Evolutionary conservation across 2,113 vertebrate species (phyloP).

Genomic region (Alethe castanea): DNA sequence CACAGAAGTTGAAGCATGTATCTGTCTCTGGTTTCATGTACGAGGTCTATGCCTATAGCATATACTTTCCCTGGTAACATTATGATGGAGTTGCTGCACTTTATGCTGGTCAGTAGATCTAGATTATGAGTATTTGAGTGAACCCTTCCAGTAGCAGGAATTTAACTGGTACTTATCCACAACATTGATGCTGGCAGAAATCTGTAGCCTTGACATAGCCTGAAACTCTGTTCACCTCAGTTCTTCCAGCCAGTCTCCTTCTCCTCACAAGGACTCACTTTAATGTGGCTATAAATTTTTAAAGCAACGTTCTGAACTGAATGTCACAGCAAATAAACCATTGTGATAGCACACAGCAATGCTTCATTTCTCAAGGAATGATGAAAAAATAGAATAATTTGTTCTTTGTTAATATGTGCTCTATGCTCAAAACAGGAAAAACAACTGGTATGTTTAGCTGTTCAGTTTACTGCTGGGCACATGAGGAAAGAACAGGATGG

Average conservation of each 20-base stretch:
- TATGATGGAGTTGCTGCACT: background rate
- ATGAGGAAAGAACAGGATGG: background rate
- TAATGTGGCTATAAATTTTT: slow-evolving; percentile 40
- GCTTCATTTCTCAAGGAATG: background rate
- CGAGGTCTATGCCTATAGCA: background rate
- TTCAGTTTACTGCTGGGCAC: background rate
- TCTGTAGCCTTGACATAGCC: background rate
- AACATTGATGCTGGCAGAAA: background rate
- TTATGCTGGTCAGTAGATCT: background rate
- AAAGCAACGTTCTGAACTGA: slow-evolving; percentile 1
- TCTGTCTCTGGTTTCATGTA: background rate
- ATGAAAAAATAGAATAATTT: background rate
- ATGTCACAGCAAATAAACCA: slow-evolving; percentile 14
- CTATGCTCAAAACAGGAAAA: background rate
- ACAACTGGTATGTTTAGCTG: background rate
- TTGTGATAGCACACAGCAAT: background rate
- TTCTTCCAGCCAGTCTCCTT: background rate
- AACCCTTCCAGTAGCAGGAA: background rate
- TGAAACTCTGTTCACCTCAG: background rate
- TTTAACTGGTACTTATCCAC: background rate
- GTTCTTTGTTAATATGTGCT: background rate
- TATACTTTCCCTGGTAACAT: background rate
- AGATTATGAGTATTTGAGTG: background rate
- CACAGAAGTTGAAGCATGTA: background rate
- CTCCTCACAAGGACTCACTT: slow-evolving; percentile 12